Evolutionary conservation across 2,797 vertebrate species (phyloP), one percentile per base, ranked within the genome.

Genomic region (Dryobates pubescens): DNA sequence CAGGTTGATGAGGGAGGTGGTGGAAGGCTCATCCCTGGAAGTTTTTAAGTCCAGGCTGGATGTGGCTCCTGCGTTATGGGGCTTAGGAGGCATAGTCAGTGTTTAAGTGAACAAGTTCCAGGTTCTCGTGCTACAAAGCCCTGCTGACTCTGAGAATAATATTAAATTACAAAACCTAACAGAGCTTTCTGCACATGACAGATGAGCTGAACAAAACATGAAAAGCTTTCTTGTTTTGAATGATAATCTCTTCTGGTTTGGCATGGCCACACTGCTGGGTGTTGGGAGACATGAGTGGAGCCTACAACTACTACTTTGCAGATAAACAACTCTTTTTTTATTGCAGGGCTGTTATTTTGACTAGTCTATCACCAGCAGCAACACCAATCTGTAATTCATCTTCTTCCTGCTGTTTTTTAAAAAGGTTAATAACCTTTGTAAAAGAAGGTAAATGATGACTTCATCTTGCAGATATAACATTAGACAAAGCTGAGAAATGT

Each of bases 181-280:
- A 74, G 41, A 73, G 18, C 13, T 88, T 63, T 30, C 9, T 34
- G 24, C 5, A 29, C 2, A 0, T 74, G 57, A 74, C 9, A 20
- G 23, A 30, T 34, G 32, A 34, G 29, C 20, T 18, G 36, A 63
- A 49, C 12, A 36, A 8, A 54, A 23, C 26, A 29, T 58, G 19
- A 58, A 59, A 67, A 41, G 5, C 2, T 65, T 41, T 61, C 4
- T 34, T 73, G 8, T 36, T 70, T 38, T 76, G 22, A 54, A 56
- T 38, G 3, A 24, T 38, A 26, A 29, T 34, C 6, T 68, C 15
- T 54, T 19, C 23, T 17, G 3, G 17, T 47, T 49, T 54, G 38
- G 9, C 10, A 27, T 23, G 12, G 6, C 27, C 24, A 36, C n/a
- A 38, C 1, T 2, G 14, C 23, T 43, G 14, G 4, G 8, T 5